Base-by-base conservation (phyloP, 2,113 vertebrate genomes). In the Pterocles orientalis region DNA sequence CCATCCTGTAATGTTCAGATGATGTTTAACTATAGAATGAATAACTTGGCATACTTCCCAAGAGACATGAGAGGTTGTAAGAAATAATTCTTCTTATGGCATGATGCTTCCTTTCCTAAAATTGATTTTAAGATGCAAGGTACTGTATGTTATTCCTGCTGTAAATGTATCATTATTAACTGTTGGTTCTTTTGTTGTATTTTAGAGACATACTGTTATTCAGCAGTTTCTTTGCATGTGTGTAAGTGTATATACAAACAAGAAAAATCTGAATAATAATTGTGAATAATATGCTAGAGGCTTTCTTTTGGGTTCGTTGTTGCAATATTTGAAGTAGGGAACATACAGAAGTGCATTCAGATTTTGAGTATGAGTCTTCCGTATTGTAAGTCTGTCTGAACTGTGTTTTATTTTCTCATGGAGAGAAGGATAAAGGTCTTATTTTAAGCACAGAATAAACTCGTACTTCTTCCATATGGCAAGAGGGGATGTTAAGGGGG, bases 41-140 rank as follows among this genome's bases (percentile, higher is more conserved):
- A 79, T 89, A 76, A 85, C 33, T 58, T 82, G 54, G 34, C 62
- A 64, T 21, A 9, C 77, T 57, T 66, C 57, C 61, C 25, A 26
- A 83, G 92, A 51, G 48, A 66, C 80, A 54, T 54, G 50, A 88
- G 77, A 39, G 47, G 75, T 73, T 90, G 6, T 92, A 69, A 92
- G 87, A 94, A 84, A 72, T 23, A 82, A 54, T 57, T 78, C 29
- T 86, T 95, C 15, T 84, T 57, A 51, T 31, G 25, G 18, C 26
- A 28, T 60, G 51, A 53, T 73, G 45, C 23, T 66, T 34, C n/a
- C 60, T 21, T 66, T 19, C 62, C 65, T 96, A 34, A 84, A 94
- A 89, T 60, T 66, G 25, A 60, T 87, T 69, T 61, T 93, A 83
- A 57, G 82, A 29, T 68, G 43, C 62, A 76, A 69, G 53, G 79